Evolutionary conservation across 2,113 vertebrate species (phyloP), one percentile per base, ranked within the genome.

Genomic region (Speoplatyrhinus poulsoni): DNA sequence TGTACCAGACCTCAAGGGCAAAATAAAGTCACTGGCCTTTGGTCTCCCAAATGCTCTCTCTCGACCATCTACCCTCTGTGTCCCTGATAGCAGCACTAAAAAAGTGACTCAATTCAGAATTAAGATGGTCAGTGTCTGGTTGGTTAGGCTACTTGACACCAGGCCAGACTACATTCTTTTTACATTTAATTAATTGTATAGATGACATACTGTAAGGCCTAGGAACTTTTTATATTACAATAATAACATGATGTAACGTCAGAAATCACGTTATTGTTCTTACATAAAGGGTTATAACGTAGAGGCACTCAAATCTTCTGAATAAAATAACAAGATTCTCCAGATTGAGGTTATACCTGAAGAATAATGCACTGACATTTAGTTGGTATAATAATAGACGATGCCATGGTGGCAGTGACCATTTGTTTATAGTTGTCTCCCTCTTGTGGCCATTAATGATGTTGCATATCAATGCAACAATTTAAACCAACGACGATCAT

Each of bases 1-100:
- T 93, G 93, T 92, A 84, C 91, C 87, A 86, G 81, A 77, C 93
- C 93, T 97, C 95, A 98, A 98, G 96, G 96, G 95, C 95, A 93
- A 89, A 92, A 93, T 95, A 95, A 96, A 96, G 95, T 97, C 95
- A 95, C 49, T 67, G 71, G 76, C 82, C 71, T 73, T 77, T 81
- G 82, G 80, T 77, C 80, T 82, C 75, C 73, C 75, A 69, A 32
- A 59, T 53, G 65, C 60, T 71, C 57, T 36, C 13, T 3, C 62
- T 61, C 10, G 46, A 56, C 72, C 60, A 63, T 59, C 8, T 9
- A 7, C 16, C 15, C 11, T 26, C 26, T 50, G 4, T 52, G 7
- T 70, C 61, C 54, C 15, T 10, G 49, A 41, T 70, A 77, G 33
- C 36, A 83, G 75, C 46, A 12, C 62, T 32, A 2, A 47, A 32